Evolutionary conservation across 2,888 invertebrate species (phyloP).

Genomic region (Caradrina clavipalpis): DNA sequence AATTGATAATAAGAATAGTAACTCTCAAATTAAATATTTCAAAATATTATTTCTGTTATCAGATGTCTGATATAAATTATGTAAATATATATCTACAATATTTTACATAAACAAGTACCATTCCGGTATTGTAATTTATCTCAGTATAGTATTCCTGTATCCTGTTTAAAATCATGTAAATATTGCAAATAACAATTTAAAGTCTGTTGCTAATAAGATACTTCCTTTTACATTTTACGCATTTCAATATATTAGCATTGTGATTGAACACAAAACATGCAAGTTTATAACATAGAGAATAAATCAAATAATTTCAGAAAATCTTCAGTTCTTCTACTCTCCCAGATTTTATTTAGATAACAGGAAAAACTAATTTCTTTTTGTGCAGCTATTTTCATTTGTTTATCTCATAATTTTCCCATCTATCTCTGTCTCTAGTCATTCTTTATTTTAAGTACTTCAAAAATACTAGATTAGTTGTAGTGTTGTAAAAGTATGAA

Average conservation of each 20-base stretch:
- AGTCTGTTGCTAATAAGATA: constrained; percentile 6
- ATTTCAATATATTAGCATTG: background rate
- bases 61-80: constrained; percentile 30
- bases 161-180: constrained; percentile 36
- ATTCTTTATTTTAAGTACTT: constrained; percentile 37
- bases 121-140: constrained; percentile 33
- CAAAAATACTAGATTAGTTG: constrained; percentile 28
- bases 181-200: constrained; percentile 24
- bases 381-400: constrained; percentile 15
- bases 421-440: constrained; percentile 52
- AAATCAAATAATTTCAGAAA: too few relatives aligned
- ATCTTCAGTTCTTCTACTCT: background rate
- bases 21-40: constrained; percentile 20
- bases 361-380: background rate
- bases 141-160: constrained; percentile 18
- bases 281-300: background rate
- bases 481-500: constrained; percentile 24
- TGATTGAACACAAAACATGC: background rate
- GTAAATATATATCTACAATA: constrained; percentile 54
- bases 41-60: constrained; percentile 27
- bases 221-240: background rate
- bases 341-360: background rate
- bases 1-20: constrained; percentile 45
- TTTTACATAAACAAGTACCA: constrained; percentile 40
- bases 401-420: constrained; percentile 1